phyloP scores from a whole-genome alignment of 2,888 invertebrate species.

The Pediacus dermestoides region DNA sequence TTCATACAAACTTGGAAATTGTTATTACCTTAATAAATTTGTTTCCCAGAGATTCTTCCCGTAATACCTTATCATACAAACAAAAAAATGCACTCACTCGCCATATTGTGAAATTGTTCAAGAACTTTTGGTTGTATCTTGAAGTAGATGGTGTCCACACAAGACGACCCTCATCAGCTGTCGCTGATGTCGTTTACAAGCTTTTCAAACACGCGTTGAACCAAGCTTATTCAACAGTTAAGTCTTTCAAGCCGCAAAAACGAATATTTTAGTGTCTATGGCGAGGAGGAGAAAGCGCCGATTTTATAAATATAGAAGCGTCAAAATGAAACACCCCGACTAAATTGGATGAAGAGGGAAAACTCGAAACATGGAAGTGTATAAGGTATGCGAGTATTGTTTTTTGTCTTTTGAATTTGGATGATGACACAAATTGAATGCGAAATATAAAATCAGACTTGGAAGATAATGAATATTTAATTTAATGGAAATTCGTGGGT shows the following conservation, averaged over 20 bases:
- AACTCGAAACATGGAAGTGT: too few relatives aligned
- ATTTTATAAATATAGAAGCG: conserved; percentile 20
- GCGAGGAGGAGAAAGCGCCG: conserved; percentile 15
- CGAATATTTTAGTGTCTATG: conserved; percentile 20
- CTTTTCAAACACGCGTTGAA: conserved; percentile 18
- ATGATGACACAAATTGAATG: not conserved
- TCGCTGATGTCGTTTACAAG: conserved; percentile 26
- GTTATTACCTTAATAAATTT: too few relatives aligned
- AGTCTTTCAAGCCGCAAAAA: conserved; percentile 19
- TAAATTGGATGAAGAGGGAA: conserved; percentile 18
- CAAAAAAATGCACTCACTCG: too few relatives aligned
- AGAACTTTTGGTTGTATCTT: too few relatives aligned
- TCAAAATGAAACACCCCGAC: conserved; percentile 17
- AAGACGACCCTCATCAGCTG: conserved; percentile 24
- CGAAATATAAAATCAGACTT: not conserved
- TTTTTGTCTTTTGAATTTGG: conserved; percentile 1
- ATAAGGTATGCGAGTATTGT: too few relatives aligned
- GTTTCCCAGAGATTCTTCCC: too few relatives aligned
- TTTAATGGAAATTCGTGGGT: conserved; percentile 4
- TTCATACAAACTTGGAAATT: too few relatives aligned
- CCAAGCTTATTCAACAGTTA: conserved; percentile 24
- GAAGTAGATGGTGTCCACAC: too few relatives aligned
- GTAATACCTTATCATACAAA: too few relatives aligned
- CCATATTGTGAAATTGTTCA: too few relatives aligned
- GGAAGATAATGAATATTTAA: conserved; percentile 1